Evolutionary conservation across 2,888 invertebrate species (phyloP), one percentile per base, ranked within the genome.

Genomic region (Andrena camellia): DNA sequence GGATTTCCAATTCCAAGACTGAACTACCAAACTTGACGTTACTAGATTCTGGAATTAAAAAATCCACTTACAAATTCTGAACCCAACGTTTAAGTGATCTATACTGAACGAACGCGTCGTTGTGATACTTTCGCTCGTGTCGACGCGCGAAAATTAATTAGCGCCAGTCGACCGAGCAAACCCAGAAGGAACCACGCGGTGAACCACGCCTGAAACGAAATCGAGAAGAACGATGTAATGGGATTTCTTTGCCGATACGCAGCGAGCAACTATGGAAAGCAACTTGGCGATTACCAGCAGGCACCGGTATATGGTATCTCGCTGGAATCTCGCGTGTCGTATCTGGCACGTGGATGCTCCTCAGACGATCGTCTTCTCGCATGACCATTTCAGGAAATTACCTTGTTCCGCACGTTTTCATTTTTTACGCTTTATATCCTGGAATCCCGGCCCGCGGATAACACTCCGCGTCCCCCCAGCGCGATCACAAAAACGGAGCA

Each of bases 371-470:
- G 74, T 80, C 80, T 67, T 54, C 80, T 80, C 70, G 67, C 81
- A 80, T 82, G 82, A 82, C 82, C 82, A 82, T 82, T 74, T 80
- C 80, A 75, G 82, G 80, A 71, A 82, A 80, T 80, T 80, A 71
- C 80, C 73, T 75, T 82, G 70, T 80, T 71, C 74, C 80, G 82
- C 80, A 71, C 82, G 74, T 82, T 81, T 82, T 80, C 78, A 82
- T 80, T 80, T 82, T 80, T 82, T 82, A 75, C 80, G 69, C 62
- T 8, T 26, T 8, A 33, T 57, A 71, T 62, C 78, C 79, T 74
- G 81, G 79, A 81, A 81, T 81, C 60, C 60, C 33, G 35, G 29
- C 13, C 20, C 35, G 29, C 60, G 68, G 62, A 75, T 75, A 75
- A 75, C 68, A 60, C 68, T 33, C 48, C 26, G 35, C 26, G 42